A percentile compares a stretch with the other conserved stretches of the same genome.
Evolutionary conservation across 1,140 invertebrate genomes (phyloP).

Genomic region (Sinonovacula constricta): DNA sequence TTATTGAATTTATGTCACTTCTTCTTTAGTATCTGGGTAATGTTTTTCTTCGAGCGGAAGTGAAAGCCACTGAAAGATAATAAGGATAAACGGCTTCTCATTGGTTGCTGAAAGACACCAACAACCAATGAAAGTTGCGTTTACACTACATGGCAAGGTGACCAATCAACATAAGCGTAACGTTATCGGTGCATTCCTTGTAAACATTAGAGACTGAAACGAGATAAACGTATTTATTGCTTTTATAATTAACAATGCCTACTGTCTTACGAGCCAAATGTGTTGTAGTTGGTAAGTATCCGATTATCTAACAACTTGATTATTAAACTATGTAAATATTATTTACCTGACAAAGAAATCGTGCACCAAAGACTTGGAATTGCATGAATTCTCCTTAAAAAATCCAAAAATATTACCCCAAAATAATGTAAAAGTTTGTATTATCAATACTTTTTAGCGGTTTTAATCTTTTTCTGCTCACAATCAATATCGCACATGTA

Average conservation of each 20-base stretch:
- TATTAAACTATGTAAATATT: background rate
- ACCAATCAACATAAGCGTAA: slow-evolving; percentile 24
- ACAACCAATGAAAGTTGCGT: slow-evolving; percentile 18
- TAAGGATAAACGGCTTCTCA: slow-evolving; percentile 23
- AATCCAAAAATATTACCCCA: too few species aligned
- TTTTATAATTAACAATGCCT: slow-evolving; percentile 60
- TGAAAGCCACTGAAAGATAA: slow-evolving; percentile 37
- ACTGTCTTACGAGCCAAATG: slow-evolving; percentile 70
- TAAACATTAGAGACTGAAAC: background rate
- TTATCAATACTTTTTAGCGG: too few species aligned
- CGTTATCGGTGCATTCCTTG: background rate
- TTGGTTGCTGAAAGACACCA: background rate
- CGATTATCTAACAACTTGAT: background rate
- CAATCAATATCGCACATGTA: too few species aligned
- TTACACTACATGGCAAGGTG: background rate
- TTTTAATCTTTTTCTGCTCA: too few species aligned
- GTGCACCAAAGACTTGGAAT: too few species aligned
- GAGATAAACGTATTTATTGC: background rate
- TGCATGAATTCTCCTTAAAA: too few species aligned
- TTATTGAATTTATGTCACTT: background rate
- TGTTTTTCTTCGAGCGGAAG: slow-evolving; percentile 39
- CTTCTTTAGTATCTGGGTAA: background rate
- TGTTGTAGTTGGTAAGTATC: slow-evolving; percentile 68
- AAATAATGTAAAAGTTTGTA: too few species aligned
- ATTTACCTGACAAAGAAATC: background rate